A percentile compares a stretch with the other conserved stretches of the same genome.
Conservation (phyloP, 2,888 invertebrate species). For the Galerucella pusilla region DNA sequence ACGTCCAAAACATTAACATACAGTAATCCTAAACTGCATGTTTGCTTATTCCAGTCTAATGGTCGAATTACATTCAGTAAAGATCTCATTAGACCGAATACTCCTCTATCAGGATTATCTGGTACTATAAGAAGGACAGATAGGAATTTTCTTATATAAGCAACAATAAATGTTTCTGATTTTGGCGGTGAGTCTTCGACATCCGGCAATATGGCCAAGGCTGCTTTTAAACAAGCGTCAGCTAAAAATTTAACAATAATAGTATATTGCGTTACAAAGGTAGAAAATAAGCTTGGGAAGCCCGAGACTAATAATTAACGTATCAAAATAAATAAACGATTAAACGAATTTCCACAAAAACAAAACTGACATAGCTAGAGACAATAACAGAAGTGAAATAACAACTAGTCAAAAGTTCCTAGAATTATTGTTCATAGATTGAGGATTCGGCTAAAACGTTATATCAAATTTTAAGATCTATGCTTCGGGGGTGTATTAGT, state of each 20-base stretch:
- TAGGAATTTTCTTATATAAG: constrained; percentile 80
- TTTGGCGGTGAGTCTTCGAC: constrained; percentile 80
- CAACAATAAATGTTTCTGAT: constrained; percentile 77
- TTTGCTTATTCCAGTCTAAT: constrained; percentile 77
- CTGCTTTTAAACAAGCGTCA: constrained; percentile 93
- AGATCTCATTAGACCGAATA: constrained; percentile 82
- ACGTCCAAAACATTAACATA: constrained; percentile 83
- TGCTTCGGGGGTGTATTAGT: too few relatives aligned
- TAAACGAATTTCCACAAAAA: too few relatives aligned
- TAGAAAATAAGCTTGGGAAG: too few relatives aligned
- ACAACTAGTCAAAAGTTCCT: too few relatives aligned
- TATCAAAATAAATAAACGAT: too few relatives aligned
- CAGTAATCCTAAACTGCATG: constrained; percentile 74
- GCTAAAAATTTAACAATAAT: constrained; percentile 70
- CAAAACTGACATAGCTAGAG: too few relatives aligned
- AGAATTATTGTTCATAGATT: too few relatives aligned
- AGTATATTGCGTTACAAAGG: background rate
- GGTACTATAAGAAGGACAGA: constrained; percentile 87
- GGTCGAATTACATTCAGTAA: constrained; percentile 84
- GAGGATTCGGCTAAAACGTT: too few relatives aligned
- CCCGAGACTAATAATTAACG: too few relatives aligned
- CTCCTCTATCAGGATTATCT: constrained; percentile 90
- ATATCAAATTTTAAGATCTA: too few relatives aligned
- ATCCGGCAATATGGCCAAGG: constrained; percentile 83
- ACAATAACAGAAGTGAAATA: too few relatives aligned